Percentiles rank a stretch among this genome's conserved stretches.
phyloP scores from a whole-genome alignment of 2,888 invertebrate genomes.

The Chesias legatella region DNA sequence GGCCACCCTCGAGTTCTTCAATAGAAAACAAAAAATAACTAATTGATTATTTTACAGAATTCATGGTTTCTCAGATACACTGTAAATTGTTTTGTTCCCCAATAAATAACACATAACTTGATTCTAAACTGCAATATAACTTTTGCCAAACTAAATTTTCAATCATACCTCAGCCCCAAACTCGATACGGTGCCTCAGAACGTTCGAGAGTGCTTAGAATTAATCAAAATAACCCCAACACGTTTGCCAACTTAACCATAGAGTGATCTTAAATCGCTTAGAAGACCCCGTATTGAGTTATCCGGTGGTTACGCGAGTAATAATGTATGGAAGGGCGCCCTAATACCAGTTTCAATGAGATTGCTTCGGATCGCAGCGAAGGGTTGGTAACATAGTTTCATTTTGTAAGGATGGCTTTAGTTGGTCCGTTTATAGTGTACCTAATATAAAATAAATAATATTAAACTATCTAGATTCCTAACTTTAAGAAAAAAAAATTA shows the following conservation, averaged over 20 bases:
- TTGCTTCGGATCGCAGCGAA: conserved; percentile 42
- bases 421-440: not conserved
- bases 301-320: conserved; percentile 67
- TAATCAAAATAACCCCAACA: conserved; percentile 61
- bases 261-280: conserved; percentile 73
- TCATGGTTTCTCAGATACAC: too few relatives aligned
- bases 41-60: too few relatives aligned
- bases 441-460: too few relatives aligned
- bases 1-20: too few relatives aligned
- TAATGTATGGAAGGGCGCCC: conserved; percentile 53
- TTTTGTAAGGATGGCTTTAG: conserved; percentile 8
- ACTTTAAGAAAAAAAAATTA: too few relatives aligned
- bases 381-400: conserved; percentile 43
- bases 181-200: conserved; percentile 19
- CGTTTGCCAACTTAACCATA: conserved; percentile 25
- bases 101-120: too few relatives aligned
- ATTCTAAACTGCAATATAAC: conserved; percentile 3
- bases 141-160: conserved; percentile 1
- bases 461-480: too few relatives aligned
- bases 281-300: conserved; percentile 65
- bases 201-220: conserved; percentile 44
- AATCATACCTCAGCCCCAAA: conserved; percentile 15
- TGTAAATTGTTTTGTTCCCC: too few relatives aligned
- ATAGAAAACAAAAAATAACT: too few relatives aligned
- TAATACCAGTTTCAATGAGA: conserved; percentile 51